These are phyloP conservation scores for Phalanger gymnotis DNA, from an alignment of 2,797 vertebrate genomes.

Conservation along the genomic window DNA sequence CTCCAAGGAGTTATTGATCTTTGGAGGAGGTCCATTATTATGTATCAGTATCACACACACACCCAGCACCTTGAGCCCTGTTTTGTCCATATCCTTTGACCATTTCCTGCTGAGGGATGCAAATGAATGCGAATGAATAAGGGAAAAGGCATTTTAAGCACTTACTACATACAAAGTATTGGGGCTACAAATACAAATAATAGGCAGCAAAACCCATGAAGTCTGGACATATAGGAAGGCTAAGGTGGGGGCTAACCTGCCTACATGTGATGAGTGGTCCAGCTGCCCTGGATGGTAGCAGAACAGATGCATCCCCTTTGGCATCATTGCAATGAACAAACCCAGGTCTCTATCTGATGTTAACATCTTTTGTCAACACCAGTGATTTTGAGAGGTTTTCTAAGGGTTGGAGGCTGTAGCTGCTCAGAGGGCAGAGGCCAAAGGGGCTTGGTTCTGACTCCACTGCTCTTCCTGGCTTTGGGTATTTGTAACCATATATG, in stretches of 20 bases:
- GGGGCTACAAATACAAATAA: background rate
- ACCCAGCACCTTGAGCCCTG: background rate
- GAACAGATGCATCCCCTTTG: background rate
- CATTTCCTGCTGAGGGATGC: background rate
- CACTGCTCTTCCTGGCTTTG: background rate
- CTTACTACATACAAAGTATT: background rate
- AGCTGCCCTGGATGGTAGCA: background rate
- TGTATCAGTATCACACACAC: background rate
- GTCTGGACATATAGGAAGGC: background rate
- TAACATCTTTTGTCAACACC: background rate
- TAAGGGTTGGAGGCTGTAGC: background rate
- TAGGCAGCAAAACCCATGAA: no score
- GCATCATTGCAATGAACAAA: no score
- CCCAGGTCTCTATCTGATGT: background rate
- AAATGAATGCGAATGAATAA: background rate
- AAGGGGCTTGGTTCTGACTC: no score
- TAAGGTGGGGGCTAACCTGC: background rate
- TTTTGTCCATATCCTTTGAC: background rate
- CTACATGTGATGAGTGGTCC: background rate
- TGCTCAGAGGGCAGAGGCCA: background rate
- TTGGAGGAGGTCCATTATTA: background rate
- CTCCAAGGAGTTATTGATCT: background rate
- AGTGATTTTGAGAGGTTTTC: background rate
- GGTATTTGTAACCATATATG: background rate
- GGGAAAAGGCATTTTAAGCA: background rate